Evolutionary conservation across 2,797 vertebrate genomes (phyloP), one percentile per base, ranked within the genome.

Genomic region (Phoeniculus purpureus): DNA sequence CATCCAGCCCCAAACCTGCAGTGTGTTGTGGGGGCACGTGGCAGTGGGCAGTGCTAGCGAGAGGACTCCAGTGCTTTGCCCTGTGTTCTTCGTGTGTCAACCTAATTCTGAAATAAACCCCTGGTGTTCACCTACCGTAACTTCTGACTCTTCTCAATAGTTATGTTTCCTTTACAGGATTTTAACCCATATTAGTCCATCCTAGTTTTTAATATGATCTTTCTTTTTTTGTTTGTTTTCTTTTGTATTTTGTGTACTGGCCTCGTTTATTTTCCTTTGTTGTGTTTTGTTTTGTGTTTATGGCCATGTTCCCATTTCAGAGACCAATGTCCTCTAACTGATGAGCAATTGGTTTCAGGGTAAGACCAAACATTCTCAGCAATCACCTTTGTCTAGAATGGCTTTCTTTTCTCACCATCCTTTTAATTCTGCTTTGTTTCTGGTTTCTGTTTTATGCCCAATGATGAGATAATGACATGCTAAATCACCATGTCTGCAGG

Each of bases 331-430:
- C 98, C 98, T 98, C 97, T 98, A 98, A 98, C 98, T 98, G 98
- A 99, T 96, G 98, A 99, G 98, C 98, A 98, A 97, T 99, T 99
- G 98, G 99, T 99, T 98, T 98, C 98, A 90, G 98, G 99, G 99
- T 99, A 99, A 99, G 99, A 98, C 94, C 94, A 95, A 97, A 97
- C 10, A 84, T 98, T 98, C 97, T 98, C 96, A 98, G 98, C 96
- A 98, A 97, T 92, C 97, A 97, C 96, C 96, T 95, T 96, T 98
- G 96, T 98, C 98, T 98, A 97, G 97, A 98, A 97, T 98, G 97
- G 97, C 97, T 98, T 97, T 97, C 96, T 97, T 97, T 73, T 96
- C 95, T 97, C 97, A 94, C 91, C 94, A 80, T 72, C 92, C 94
- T 96, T 94, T 75, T 96, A 95, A 94, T 96, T 93, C 94, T 96